Conservation (phyloP, 2,888 invertebrate genomes). For the Heliconius erato region DNA sequence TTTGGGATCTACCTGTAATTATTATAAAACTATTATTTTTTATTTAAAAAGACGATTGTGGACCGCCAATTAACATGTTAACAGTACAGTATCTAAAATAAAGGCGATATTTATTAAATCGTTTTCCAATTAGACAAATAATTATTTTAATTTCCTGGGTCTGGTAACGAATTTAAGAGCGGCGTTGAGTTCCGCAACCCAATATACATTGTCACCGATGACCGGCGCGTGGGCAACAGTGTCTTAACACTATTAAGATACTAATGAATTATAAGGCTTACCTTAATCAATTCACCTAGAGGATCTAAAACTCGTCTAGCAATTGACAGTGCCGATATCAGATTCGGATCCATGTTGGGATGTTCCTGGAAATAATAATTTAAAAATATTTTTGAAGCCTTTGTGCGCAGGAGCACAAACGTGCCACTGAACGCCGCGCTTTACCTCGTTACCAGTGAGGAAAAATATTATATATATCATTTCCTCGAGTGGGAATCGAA, state of each 20-base stretch:
- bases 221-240: no score
- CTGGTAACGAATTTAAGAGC: no score
- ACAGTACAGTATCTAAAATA: not conserved
- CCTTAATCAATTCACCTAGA: conserved; percentile 95
- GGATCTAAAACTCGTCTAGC: conserved; percentile 96
- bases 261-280: conserved; percentile 48
- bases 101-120: not conserved
- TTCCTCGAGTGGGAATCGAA: no score
- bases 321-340: conserved; percentile 91
- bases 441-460: no score
- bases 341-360: conserved; percentile 92
- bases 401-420: no score
- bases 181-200: no score
- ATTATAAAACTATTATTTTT: not conserved
- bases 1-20: conserved; percentile 91
- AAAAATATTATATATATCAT: no score
- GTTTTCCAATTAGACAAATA: not conserved
- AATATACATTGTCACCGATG: no score
- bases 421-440: no score
- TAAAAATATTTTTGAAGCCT: no score
- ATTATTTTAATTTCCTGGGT: not conserved
- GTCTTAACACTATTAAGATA: no score
- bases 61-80: not conserved
- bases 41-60: not conserved
- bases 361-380: conserved; percentile 88